Evolutionary conservation across 2,113 vertebrate genomes (phyloP).

Genomic region (Isichthys henryi): DNA sequence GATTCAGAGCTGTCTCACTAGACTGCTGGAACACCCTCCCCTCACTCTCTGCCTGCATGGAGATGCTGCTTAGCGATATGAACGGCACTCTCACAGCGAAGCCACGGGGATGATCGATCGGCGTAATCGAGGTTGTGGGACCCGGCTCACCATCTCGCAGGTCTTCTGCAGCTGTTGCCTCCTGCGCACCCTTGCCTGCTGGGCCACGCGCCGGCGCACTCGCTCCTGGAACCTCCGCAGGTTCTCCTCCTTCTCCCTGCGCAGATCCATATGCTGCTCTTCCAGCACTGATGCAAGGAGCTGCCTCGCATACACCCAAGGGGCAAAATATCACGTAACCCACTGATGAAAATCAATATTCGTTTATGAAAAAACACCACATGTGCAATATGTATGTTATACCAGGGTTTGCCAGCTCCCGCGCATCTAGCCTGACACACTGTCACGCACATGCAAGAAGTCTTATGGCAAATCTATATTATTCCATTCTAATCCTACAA

Average conservation of each 20-base stretch:
- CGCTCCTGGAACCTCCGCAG: slow-evolving; percentile 72
- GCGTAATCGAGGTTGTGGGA: no score
- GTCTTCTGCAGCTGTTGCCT: slow-evolving; percentile 58
- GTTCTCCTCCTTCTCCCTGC: slow-evolving; percentile 57
- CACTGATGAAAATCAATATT: not conserved
- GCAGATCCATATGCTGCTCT: slow-evolving; percentile 60
- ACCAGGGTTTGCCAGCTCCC: not conserved
- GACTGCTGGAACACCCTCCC: slow-evolving; percentile 36
- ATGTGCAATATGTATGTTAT: not conserved
- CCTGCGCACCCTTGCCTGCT: slow-evolving; percentile 52
- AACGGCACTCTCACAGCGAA: not conserved
- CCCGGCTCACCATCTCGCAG: slow-evolving; percentile 56
- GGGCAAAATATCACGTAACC: not conserved
- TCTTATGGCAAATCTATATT: no score
- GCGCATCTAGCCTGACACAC: no score
- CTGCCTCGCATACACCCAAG: slow-evolving; percentile 44
- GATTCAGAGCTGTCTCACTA: slow-evolving; percentile 5
- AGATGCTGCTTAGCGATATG: not conserved
- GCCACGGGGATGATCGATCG: not conserved
- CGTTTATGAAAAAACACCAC: not conserved
- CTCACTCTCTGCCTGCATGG: slow-evolving; percentile 54
- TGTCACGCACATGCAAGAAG: no score
- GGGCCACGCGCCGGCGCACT: slow-evolving; percentile 74
- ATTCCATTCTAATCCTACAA: no score
- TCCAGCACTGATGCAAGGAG: slow-evolving; percentile 62